Evolutionary conservation across 2,888 invertebrate genomes (phyloP), one percentile per base, ranked within the genome.

Genomic region (Chrysolina americana): DNA sequence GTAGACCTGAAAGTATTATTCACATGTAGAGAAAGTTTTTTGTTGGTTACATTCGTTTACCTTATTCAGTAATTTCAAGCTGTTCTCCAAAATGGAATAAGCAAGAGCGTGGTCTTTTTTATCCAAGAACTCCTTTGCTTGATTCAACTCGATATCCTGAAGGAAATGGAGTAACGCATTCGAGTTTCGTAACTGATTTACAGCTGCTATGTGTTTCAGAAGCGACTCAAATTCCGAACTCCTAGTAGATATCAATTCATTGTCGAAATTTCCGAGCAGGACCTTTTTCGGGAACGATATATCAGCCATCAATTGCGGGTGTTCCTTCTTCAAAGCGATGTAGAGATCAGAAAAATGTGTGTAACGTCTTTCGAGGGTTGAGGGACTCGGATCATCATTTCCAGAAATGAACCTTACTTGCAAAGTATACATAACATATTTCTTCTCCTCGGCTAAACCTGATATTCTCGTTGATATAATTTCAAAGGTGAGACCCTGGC

Each of bases 281-380:
- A 74, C 77, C 69, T 76, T 80, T 65, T 85, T 92, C 92, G 11
- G 94, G 94, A 86, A 94, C 94, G 66, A 89, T 87, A 93, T 85
- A 74, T 85, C 87, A 69, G 84, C 85, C 86, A 94, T 86, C 73
- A 91, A 84, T 44, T 87, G 82, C 0, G 93, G 91, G 84, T 89
- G 89, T 65, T 91, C 91, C 76, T 90, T 91, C 81, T 90, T 92
- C 28, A 94, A 87, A 2, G 89, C 89, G 78, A 89, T 90, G 83
- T 92, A 94, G 3, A 94, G 88, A 76, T 91, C 91, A 68, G 92
- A 87, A 85, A 94, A 94, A 81, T 94, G 92, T 9, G 94, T 93
- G 85, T 94, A 94, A 80, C 94, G 89, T 68, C 94, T 88, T 82
- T 94, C 93, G 65, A 94, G 91, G 75, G 90, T 90, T 0, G 91